Percentiles rank a stretch among this genome's conserved stretches.
Evolutionary conservation across 2,113 vertebrate genomes (phyloP).

Genomic region (Hucho hucho): DNA sequence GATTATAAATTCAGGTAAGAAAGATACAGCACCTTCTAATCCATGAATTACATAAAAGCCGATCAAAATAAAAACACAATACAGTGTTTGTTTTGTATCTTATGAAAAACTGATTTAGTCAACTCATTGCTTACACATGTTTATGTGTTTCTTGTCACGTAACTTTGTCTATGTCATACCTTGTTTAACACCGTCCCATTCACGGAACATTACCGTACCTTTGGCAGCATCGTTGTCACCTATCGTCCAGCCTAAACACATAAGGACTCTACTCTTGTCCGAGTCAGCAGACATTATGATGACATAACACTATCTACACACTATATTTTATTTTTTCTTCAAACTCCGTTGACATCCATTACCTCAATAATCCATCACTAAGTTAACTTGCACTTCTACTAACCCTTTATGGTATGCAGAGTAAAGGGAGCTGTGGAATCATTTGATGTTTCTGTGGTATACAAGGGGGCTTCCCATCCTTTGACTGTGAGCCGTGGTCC

Average conservation of each 20-base stretch:
- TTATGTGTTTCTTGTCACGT: not conserved
- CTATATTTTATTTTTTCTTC: not conserved
- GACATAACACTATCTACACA: too few species aligned
- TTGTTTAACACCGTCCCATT: not conserved
- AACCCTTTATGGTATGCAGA: not conserved
- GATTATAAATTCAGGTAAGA: slow-evolving; percentile 89
- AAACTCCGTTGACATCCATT: not conserved
- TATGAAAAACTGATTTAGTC: not conserved
- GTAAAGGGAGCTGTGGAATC: not conserved
- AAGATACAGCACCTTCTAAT: not conserved
- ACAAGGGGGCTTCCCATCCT: not conserved
- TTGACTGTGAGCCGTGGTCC: not conserved
- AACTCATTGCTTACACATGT: not conserved
- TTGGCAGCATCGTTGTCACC: not conserved
- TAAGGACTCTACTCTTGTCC: not conserved
- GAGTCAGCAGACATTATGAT: too few species aligned
- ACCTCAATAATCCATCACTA: not conserved
- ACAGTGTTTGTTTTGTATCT: not conserved
- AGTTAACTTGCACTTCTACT: not conserved
- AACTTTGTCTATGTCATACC: not conserved
- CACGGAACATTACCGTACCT: not conserved
- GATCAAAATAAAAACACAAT: not conserved
- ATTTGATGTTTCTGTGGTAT: not conserved
- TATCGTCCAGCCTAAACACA: not conserved
- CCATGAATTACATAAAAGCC: not conserved